Percentiles rank a stretch among this genome's conserved stretches.
phyloP scores from a whole-genome alignment of 2,888 invertebrate species.

The Cordilura impudica region DNA sequence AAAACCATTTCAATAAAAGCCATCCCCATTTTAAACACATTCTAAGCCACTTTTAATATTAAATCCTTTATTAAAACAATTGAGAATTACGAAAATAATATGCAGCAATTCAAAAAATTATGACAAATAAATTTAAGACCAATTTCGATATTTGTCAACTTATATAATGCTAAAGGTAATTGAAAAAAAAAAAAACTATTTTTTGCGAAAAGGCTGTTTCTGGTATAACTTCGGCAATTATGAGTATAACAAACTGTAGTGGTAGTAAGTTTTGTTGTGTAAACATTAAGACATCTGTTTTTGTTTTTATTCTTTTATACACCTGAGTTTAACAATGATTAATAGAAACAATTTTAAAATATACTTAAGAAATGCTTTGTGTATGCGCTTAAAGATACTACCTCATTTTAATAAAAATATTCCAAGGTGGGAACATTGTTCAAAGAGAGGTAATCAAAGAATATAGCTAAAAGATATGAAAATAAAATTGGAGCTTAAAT shows the following conservation, averaged over 20 bases:
- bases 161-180: background rate
- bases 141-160: background rate
- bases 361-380: slow-evolving; percentile 21
- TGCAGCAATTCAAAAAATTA: background rate
- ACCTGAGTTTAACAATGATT: slow-evolving; percentile 65
- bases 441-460: slow-evolving; percentile 9
- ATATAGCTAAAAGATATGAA: background rate
- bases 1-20: no score
- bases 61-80: background rate
- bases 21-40: background rate
- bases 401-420: slow-evolving; percentile 4
- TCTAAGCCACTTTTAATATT: background rate
- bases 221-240: no score
- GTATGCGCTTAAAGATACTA: slow-evolving; percentile 33
- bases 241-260: no score
- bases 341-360: slow-evolving; percentile 13
- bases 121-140: background rate
- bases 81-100: background rate
- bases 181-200: no score
- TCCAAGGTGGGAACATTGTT: background rate
- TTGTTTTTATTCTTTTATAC: slow-evolving; percentile 40
- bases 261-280: background rate
- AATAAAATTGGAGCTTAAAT: slow-evolving; percentile 23
- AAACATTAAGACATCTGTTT: slow-evolving; percentile 22
- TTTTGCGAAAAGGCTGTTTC: no score